A percentile compares a stretch with the other conserved stretches of the same genome.
Evolutionary conservation across 1,140 invertebrate species (phyloP).

Genomic region (Leptinotarsa undecemlineata): DNA sequence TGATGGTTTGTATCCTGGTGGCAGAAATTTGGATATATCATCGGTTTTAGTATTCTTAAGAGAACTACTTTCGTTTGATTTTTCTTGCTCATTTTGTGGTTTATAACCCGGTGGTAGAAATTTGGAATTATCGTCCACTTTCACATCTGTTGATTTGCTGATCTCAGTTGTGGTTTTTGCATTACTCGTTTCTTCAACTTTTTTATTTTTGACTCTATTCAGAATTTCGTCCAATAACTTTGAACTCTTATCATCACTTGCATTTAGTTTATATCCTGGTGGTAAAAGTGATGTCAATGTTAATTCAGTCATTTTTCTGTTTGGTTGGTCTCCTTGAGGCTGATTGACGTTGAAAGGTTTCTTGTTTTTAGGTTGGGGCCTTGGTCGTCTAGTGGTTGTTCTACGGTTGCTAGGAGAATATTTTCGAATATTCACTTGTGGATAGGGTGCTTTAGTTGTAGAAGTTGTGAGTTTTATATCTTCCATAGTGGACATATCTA

Average conservation of each 20-base stretch:
- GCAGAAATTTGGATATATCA: constrained; percentile 65
- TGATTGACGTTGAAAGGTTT: constrained; percentile 9
- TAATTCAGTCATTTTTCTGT: constrained; percentile 59
- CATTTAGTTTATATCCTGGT: constrained; percentile 58
- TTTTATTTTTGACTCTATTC: constrained; percentile 31
- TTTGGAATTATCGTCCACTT: constrained; percentile 61
- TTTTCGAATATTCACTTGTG: constrained; percentile 63
- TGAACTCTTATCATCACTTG: constrained; percentile 27
- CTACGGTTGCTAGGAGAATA: constrained; percentile 65
- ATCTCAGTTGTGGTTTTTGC: not conserved
- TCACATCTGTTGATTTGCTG: constrained; percentile 16
- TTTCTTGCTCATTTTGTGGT: constrained; percentile 46
- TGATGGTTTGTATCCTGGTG: constrained; percentile 61
- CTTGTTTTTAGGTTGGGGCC: constrained; percentile 34
- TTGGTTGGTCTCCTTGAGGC: constrained; percentile 55
- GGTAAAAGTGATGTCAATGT: constrained; percentile 65
- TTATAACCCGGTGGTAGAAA: constrained; percentile 64
- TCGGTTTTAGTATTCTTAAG: constrained; percentile 50
- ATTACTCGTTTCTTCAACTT: constrained; percentile 7
- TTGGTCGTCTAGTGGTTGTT: constrained; percentile 50
- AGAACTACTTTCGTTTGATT: constrained; percentile 38
- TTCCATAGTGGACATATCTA: constrained; percentile 36
- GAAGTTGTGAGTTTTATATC: constrained; percentile 22
- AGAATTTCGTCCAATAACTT: constrained; percentile 27
- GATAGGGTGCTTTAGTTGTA: constrained; percentile 31